Conservation (phyloP, 2,888 invertebrate species). For the Coecobrya sp. region DNA sequence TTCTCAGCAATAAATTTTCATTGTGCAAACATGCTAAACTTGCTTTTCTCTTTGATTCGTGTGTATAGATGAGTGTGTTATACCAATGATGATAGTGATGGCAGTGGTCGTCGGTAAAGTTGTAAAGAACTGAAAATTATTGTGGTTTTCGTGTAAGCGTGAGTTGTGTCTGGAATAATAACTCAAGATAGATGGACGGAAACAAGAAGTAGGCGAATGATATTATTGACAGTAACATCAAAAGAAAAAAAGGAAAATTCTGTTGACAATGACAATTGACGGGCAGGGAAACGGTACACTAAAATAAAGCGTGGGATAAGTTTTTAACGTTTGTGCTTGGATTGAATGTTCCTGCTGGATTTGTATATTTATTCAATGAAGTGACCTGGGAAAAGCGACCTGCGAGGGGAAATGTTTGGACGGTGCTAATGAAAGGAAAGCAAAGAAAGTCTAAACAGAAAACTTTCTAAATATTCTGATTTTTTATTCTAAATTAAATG, state of each 20-base stretch:
- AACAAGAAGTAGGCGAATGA: neutral
- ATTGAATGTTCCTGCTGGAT: neutral
- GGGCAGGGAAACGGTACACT: neutral
- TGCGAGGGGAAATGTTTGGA: too few relatives aligned
- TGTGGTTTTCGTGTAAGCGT: neutral
- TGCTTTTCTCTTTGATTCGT: slow-evolving; percentile 53
- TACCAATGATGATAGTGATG: neutral
- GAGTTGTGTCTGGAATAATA: slow-evolving; percentile 21
- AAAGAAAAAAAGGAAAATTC: neutral
- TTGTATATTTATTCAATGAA: neutral
- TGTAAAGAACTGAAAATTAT: slow-evolving; percentile 12
- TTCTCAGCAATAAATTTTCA: slow-evolving; percentile 11
- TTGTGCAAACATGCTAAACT: slow-evolving; percentile 56
- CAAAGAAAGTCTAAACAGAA: too few relatives aligned
- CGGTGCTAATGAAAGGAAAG: too few relatives aligned
- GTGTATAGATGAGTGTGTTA: neutral
- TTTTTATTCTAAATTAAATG: too few relatives aligned
- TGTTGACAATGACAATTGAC: neutral
- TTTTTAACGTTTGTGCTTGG: neutral
- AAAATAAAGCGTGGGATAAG: neutral
- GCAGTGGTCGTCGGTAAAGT: slow-evolving; percentile 37
- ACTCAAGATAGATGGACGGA: neutral
- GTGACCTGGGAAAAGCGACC: neutral
- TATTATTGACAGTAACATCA: slow-evolving; percentile 25
- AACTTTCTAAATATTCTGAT: too few relatives aligned